Percentiles rank a stretch among this genome's conserved stretches.
phyloP scores from a whole-genome alignment of 2,888 invertebrate species.

The Polymixis flavicincta region DNA sequence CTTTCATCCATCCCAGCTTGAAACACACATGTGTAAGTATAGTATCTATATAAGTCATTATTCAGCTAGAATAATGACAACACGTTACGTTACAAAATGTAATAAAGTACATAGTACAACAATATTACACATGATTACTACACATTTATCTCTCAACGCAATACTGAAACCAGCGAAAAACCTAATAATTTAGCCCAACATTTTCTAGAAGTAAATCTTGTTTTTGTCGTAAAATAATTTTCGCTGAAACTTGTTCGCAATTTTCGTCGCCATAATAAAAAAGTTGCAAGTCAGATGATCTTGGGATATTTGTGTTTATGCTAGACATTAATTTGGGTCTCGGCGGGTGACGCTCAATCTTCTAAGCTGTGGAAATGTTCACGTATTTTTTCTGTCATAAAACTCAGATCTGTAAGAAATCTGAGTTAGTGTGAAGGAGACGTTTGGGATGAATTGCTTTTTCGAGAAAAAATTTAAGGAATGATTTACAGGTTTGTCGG shows the following conservation, averaged over 20 bases:
- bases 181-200: conserved; percentile 8
- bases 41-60: no score
- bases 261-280: conserved; percentile 53
- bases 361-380: conserved; percentile 68
- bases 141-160: conserved; percentile 27
- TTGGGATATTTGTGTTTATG: conserved; percentile 53
- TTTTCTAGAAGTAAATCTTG: conserved; percentile 43
- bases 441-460: conserved; percentile 5
- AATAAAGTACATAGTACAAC: conserved; percentile 2
- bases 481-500: background rate
- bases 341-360: conserved; percentile 75
- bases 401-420: conserved; percentile 6
- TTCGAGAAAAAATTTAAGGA: background rate
- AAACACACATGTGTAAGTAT: background rate
- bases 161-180: conserved; percentile 12
- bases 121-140: conserved; percentile 12
- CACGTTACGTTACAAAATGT: background rate
- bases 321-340: conserved; percentile 73
- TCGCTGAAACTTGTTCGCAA: conserved; percentile 35
- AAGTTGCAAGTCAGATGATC: conserved; percentile 61
- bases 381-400: conserved; percentile 64
- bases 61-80: conserved; percentile 5
- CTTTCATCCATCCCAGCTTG: background rate
- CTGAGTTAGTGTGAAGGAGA: conserved; percentile 2
- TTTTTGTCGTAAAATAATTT: conserved; percentile 50